A percentile compares a stretch with the other conserved stretches of the same genome.
phyloP scores from a whole-genome alignment of 2,113 vertebrate species.

The Seriola rivoliana region DNA sequence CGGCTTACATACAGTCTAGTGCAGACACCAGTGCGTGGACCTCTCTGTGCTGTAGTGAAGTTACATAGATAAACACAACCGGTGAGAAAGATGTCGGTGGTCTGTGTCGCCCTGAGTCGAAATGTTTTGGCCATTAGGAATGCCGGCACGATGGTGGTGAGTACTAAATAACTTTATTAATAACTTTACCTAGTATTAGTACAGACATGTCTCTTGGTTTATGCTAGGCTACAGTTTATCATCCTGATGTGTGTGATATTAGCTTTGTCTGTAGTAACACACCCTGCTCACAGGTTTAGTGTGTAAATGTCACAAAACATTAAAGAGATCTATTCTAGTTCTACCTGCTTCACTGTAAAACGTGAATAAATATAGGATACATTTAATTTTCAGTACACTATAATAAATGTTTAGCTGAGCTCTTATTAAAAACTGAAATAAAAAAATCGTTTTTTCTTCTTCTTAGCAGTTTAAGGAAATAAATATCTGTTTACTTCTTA shows the following conservation, averaged over 20 bases:
- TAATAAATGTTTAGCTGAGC: not conserved
- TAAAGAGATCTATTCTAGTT: not conserved
- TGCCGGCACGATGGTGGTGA: constrained; percentile 65
- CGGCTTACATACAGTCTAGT: accelerated
- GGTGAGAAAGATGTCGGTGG: constrained; percentile 60
- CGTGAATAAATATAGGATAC: not conserved
- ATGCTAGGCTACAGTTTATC: not conserved
- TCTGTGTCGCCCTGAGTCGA: constrained; percentile 49
- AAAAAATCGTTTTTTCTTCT: too few species aligned
- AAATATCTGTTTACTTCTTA: not conserved
- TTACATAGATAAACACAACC: not conserved
- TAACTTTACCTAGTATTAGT: not conserved
- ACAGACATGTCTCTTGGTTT: not conserved
- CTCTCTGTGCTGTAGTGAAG: accelerated
- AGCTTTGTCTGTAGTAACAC: not conserved
- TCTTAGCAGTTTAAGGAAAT: not conserved
- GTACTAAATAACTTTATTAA: constrained; percentile 15
- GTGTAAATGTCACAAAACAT: not conserved
- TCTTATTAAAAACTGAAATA: not conserved
- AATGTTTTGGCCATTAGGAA: constrained; percentile 61
- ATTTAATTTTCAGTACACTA: not conserved
- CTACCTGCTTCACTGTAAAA: not conserved
- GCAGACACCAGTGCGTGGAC: not conserved
- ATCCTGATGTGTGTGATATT: not conserved
- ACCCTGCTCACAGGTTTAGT: not conserved